These are phyloP conservation scores for Calcarius lapponicus DNA, from an alignment of 2,797 vertebrate genomes.

Conservation along the genomic window DNA sequence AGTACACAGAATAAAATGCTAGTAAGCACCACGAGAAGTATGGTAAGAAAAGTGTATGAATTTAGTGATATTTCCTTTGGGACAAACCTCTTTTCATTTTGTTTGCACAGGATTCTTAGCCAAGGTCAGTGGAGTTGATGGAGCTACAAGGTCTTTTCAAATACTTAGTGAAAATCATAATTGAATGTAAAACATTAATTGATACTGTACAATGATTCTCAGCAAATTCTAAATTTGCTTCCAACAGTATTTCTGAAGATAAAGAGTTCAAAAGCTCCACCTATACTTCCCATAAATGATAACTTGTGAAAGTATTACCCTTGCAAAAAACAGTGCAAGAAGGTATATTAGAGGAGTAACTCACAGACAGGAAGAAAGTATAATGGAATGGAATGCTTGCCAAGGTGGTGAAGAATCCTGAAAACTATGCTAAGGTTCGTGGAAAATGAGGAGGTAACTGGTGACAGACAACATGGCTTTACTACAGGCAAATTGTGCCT, in stretches of 20 bases:
- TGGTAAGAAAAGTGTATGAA: neutral
- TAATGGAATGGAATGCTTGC: neutral
- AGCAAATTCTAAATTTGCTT: neutral
- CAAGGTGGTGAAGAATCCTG: neutral
- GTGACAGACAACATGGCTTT: neutral
- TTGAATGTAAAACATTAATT: neutral
- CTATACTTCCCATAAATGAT: neutral
- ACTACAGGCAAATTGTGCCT: neutral
- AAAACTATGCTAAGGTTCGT: neutral
- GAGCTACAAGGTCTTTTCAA: neutral
- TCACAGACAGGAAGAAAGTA: neutral
- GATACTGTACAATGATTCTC: neutral
- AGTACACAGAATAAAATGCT: neutral
- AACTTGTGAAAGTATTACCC: neutral
- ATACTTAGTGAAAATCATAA: neutral
- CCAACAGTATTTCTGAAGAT: neutral
- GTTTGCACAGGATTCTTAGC: neutral
- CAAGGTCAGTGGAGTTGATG: neutral
- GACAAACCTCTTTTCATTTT: neutral
- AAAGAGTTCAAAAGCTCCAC: neutral
- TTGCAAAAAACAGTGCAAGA: neutral
- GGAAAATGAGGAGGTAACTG: neutral
- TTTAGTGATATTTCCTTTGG: neutral
- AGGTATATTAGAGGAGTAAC: neutral
- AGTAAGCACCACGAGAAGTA: neutral